Percentiles rank a stretch among this genome's conserved stretches.
Evolutionary conservation across 2,113 vertebrate species (phyloP).

Genomic region (Hyperopisus bebe): DNA sequence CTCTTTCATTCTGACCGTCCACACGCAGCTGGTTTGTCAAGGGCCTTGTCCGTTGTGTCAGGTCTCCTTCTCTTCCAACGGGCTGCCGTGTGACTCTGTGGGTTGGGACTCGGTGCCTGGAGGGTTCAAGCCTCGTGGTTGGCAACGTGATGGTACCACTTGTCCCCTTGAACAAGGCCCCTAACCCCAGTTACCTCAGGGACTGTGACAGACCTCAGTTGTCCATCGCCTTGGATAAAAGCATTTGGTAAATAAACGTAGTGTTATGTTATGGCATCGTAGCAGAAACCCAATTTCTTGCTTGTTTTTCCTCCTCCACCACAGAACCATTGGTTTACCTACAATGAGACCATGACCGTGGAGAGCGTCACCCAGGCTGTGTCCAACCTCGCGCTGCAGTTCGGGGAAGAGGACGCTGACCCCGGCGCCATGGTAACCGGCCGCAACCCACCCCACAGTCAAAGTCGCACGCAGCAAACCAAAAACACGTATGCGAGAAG

Average conservation of each 20-base stretch:
- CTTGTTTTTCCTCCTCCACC: not conserved
- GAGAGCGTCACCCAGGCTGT: constrained; percentile 97
- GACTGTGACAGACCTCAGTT: not conserved
- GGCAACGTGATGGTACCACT: not conserved
- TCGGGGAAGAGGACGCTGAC: constrained; percentile 95
- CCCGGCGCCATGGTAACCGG: constrained; percentile 86
- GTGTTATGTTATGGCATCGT: not conserved
- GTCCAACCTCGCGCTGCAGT: constrained; percentile 94
- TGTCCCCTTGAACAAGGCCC: not conserved
- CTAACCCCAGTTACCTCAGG: not conserved
- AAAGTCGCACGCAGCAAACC: not conserved
- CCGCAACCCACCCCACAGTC: not conserved
- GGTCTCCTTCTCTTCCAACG: not conserved
- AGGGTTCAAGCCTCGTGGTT: not conserved
- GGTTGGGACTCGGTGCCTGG: not conserved
- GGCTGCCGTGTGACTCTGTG: not conserved
- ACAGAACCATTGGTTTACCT: constrained; percentile 99
- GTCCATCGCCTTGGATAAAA: not conserved
- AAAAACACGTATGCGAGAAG: not conserved
- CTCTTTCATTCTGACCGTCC: not conserved
- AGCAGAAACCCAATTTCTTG: not conserved
- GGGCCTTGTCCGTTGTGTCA: not conserved
- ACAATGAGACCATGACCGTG: constrained; percentile 97
- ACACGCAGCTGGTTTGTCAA: not conserved
- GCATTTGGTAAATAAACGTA: not conserved